Evolutionary conservation across 2,797 vertebrate genomes (phyloP).

Genomic region (Delichon dasypus): DNA sequence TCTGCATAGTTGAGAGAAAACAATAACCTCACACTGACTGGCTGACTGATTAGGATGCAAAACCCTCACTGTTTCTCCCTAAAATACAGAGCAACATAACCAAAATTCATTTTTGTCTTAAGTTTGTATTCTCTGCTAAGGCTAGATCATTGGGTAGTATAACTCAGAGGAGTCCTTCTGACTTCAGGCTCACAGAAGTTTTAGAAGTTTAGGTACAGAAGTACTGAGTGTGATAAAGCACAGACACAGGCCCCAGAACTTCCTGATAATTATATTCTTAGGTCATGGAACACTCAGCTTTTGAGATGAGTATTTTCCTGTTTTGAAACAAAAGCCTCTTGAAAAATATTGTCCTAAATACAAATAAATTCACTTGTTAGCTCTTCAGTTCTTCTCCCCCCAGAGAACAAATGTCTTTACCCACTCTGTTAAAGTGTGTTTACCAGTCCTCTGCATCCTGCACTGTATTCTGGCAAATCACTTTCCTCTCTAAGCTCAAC

Average conservation of each 20-base stretch:
- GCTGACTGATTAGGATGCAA: background rate
- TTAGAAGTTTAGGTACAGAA: background rate
- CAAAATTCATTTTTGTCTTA: background rate
- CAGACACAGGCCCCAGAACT: background rate
- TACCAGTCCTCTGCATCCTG: background rate
- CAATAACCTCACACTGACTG: background rate
- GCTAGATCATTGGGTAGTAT: background rate
- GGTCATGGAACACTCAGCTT: background rate
- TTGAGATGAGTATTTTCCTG: background rate
- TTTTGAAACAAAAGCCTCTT: slow-evolving; percentile 29
- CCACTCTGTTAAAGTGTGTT: background rate
- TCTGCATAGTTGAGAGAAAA: background rate
- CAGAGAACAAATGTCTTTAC: background rate
- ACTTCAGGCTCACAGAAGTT: background rate
- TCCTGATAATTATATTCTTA: background rate
- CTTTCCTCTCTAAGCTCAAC: background rate
- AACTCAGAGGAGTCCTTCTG: background rate
- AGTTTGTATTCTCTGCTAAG: background rate
- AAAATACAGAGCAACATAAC: background rate
- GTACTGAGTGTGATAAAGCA: background rate
- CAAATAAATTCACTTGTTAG: background rate
- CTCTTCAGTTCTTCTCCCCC: background rate
- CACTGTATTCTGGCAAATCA: background rate
- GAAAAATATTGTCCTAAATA: slow-evolving; percentile 8
- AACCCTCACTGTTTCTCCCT: background rate